These are phyloP conservation scores for Halocaridina rubra DNA, from an alignment of 2,888 invertebrate species.

Conservation along the genomic window DNA sequence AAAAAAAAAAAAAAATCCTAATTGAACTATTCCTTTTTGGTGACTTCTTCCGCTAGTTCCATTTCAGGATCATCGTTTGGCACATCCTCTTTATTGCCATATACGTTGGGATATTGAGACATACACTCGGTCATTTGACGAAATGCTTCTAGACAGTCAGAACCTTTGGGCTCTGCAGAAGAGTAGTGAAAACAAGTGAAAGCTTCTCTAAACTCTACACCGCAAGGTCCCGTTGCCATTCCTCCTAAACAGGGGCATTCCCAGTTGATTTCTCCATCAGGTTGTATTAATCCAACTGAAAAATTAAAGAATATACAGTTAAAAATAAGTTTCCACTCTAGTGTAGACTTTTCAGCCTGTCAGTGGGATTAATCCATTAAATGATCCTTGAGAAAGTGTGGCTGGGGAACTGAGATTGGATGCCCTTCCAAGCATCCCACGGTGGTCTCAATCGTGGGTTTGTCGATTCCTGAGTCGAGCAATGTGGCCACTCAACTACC, in stretches of 20 bases:
- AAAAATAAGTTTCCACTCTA: background rate
- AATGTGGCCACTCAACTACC: no score
- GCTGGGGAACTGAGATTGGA: no score
- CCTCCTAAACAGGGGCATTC: conserved; percentile 96
- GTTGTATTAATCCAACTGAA: conserved; percentile 40
- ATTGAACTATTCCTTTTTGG: no score
- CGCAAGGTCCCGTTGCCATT: conserved; percentile 98
- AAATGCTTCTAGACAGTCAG: conserved; percentile 91
- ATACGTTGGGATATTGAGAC: conserved; percentile 85
- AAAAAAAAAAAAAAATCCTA: no score
- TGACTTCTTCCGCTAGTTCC: no score
- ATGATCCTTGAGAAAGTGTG: no score
- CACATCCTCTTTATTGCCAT: conserved; percentile 75
- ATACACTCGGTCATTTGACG: conserved; percentile 92
- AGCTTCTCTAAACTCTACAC: conserved; percentile 90
- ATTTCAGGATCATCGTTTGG: no score
- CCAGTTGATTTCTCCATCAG: conserved; percentile 94
- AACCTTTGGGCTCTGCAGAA: conserved; percentile 88
- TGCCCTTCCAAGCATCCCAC: no score
- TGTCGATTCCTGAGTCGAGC: background rate
- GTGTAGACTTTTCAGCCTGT: no score
- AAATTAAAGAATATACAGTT: background rate
- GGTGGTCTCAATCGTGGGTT: no score
- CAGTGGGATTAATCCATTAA: no score
- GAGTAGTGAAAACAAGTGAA: conserved; percentile 93